Percentiles rank a stretch among this genome's conserved stretches.
Conservation (phyloP, 2,888 invertebrate species). For the Drosophila nigricruria region DNA sequence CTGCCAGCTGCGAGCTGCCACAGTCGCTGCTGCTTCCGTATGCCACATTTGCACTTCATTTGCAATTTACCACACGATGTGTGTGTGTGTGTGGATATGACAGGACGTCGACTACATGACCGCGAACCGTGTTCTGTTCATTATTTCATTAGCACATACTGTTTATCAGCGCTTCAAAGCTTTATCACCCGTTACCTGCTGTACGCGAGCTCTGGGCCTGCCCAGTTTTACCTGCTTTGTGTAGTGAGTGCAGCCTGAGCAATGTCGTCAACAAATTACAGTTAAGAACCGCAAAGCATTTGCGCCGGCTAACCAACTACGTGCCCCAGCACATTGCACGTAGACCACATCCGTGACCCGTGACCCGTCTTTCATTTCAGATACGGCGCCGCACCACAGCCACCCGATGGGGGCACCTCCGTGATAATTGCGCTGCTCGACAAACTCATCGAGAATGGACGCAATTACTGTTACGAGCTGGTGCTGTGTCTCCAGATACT, state of each 20-base stretch:
- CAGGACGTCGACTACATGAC: constrained; percentile 51
- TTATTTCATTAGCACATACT: constrained; percentile 77
- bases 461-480: constrained; percentile 89
- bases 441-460: constrained; percentile 87
- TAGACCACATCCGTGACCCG: constrained; percentile 51
- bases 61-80: constrained; percentile 42
- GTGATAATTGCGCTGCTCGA: constrained; percentile 89
- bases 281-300: constrained; percentile 61
- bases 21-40: constrained; percentile 7
- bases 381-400: constrained; percentile 89
- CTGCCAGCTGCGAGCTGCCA: constrained; percentile 19
- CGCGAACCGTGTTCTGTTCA: constrained; percentile 66
- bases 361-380: constrained; percentile 80
- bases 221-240: background rate
- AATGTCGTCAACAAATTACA: constrained; percentile 64
- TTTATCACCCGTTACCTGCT: constrained; percentile 53
- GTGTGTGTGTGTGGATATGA: constrained; percentile 37
- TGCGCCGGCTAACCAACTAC: constrained; percentile 66
- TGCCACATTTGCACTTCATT: constrained; percentile 53
- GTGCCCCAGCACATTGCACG: constrained; percentile 58
- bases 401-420: constrained; percentile 87
- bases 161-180: constrained; percentile 68
- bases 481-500: constrained; percentile 89
- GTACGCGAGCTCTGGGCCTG: background rate
- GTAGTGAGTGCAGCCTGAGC: constrained; percentile 21